These are phyloP conservation scores for Mantis religiosa DNA, from an alignment of 2,888 invertebrate species.

Conservation along the genomic window DNA sequence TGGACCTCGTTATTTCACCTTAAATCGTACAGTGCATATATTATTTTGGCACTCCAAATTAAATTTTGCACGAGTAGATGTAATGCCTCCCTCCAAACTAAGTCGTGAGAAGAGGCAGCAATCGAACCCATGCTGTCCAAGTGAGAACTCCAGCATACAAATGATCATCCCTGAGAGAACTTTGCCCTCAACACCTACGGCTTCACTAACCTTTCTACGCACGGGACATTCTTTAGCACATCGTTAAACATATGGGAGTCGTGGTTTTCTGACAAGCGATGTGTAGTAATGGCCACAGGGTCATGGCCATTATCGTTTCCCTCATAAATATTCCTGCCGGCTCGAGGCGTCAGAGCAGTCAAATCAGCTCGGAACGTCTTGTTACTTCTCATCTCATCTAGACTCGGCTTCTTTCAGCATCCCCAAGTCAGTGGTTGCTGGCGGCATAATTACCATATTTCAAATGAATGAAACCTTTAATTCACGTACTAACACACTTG, in stretches of 20 bases:
- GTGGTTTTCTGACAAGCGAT: conserved; percentile 21
- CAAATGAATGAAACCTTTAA: background rate
- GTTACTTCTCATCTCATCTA: background rate
- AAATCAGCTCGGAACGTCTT: conserved; percentile 15
- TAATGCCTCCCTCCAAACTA: background rate
- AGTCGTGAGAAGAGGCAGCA: background rate
- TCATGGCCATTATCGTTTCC: conserved; percentile 25
- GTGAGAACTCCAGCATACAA: background rate
- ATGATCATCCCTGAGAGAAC: background rate
- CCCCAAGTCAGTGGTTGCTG: background rate
- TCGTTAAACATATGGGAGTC: conserved; percentile 16
- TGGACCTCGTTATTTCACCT: too few relatives aligned
- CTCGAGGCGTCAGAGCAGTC: conserved; percentile 1
- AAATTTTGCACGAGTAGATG: background rate
- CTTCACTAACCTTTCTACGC: background rate
- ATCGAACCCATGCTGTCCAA: background rate
- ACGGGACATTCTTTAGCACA: conserved; percentile 22
- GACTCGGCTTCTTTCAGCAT: background rate
- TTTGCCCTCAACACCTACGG: background rate
- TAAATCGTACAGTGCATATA: background rate
- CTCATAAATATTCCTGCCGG: conserved; percentile 25
- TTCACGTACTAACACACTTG: too few relatives aligned
- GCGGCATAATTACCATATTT: background rate
- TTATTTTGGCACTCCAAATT: background rate
- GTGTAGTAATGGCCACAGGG: conserved; percentile 24